Evolutionary conservation across 1,140 invertebrate species (phyloP), one percentile per base, ranked within the genome.

Genomic region (Panagrolaimus sp.): DNA sequence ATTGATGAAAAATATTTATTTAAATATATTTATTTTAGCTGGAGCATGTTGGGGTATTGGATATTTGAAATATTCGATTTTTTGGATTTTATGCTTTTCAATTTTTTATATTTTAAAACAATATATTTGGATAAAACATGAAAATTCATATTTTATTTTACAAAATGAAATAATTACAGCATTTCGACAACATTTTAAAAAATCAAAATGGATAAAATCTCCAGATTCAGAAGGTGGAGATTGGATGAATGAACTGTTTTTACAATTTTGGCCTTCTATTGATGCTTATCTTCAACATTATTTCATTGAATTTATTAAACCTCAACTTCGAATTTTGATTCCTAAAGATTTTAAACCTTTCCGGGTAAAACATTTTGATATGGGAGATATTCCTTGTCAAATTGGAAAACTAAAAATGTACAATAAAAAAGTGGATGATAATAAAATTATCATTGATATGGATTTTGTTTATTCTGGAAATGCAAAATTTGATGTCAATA

Each of bases 361-460:
- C 58, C 78, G 79, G 67, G 83, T 82, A 58, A 58, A 79, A 10
- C 68, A 81, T 45, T 78, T 83, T 64, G 80, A 80, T 69, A 79
- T 81, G 71, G 78, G 69, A 14, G 79, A 80, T 75, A 69, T 80
- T 38, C 80, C 80, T 10, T 79, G 74, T 46, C 63, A 80, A 63
- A 78, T 80, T 17, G 71, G 78, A 44, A 78, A 80, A 14, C 65
- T 82, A 1, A 83, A 83, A 67, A 80, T 82, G 43, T 80, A 80
- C 45, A 83, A 77, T 0, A 48, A 82, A 14, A 83, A 83, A 67
- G 78, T 79, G 21, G 78, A 76, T 17, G 58, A 76, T n/a, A 82
- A 82, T 63, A 69, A 73, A 44, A 79, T 82, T 26, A 83, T 82
- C 28, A 70, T 82, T 12, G 80, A 82, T 70, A 80, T 82, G 82